Conservation (phyloP, 2,888 invertebrate genomes). For the Idaea aversata region DNA sequence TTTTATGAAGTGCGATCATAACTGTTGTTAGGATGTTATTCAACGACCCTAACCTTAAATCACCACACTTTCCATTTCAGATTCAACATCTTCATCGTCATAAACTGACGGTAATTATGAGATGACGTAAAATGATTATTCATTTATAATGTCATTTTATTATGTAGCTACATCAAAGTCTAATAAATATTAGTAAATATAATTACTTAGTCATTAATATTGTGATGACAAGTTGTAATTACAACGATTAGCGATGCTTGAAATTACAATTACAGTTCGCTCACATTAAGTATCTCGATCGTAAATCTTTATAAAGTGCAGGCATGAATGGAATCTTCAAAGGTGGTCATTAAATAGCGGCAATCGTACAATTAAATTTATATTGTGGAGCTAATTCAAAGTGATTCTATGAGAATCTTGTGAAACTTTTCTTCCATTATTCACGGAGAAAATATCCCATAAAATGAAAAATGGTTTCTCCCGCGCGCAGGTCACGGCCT, state of each 20-base stretch:
- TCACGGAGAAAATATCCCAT: slow-evolving; percentile 64
- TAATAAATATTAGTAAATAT: neutral
- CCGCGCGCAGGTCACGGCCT: slow-evolving; percentile 68
- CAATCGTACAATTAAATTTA: slow-evolving; percentile 27
- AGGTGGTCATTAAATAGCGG: slow-evolving; percentile 17
- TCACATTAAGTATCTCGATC: slow-evolving; percentile 5
- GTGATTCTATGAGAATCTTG: slow-evolving; percentile 42
- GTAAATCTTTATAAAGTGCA: neutral
- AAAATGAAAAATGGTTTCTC: slow-evolving; percentile 75
- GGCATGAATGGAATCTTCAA: slow-evolving; percentile 20
- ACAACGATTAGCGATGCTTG: slow-evolving; percentile 21
- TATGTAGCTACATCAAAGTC: neutral
- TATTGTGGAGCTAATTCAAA: slow-evolving; percentile 34
- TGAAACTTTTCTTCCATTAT: slow-evolving; percentile 56
- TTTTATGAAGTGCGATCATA: neutral
- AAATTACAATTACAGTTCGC: slow-evolving; percentile 22
- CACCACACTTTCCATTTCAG: neutral
- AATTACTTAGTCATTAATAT: slow-evolving; percentile 10
- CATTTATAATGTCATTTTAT: neutral
- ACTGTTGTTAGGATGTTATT: neutral
- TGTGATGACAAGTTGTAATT: slow-evolving; percentile 17
- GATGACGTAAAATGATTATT: neutral
- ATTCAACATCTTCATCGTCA: neutral
- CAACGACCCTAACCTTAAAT: neutral
- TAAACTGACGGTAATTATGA: neutral